Conservation (phyloP, 1,140 invertebrate species). For the Anthonomus grandis region DNA sequence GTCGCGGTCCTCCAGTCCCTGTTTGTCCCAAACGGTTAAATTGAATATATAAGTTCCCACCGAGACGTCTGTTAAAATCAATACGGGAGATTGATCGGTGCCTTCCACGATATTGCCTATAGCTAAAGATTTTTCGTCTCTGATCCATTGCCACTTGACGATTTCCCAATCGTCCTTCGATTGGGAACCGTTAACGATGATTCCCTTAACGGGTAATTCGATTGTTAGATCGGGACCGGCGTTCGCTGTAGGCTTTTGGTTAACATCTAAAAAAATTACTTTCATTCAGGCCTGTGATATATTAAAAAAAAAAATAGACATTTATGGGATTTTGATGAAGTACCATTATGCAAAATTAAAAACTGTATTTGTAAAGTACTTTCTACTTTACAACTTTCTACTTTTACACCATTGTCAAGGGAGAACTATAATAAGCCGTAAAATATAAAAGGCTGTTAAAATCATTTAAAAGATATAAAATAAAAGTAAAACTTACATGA, state of each 20-base stretch:
- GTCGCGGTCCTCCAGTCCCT: slow-evolving; percentile 76
- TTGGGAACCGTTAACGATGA: slow-evolving; percentile 79
- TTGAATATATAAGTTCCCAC: slow-evolving; percentile 85
- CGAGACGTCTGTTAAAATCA: slow-evolving; percentile 81
- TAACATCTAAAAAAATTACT: slow-evolving; percentile 65
- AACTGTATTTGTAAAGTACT: too few relatives aligned
- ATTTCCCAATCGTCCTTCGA: slow-evolving; percentile 88
- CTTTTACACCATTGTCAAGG: too few relatives aligned
- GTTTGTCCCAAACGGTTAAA: slow-evolving; percentile 84
- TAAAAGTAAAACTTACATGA: too few relatives aligned
- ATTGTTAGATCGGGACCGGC: slow-evolving; percentile 81
- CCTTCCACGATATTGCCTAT: slow-evolving; percentile 75
- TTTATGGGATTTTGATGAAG: too few relatives aligned
- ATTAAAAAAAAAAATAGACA: too few relatives aligned
- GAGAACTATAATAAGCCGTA: too few relatives aligned
- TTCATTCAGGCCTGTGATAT: too few relatives aligned
- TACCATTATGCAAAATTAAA: too few relatives aligned
- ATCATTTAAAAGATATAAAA: too few relatives aligned
- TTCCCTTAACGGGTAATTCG: slow-evolving; percentile 67
- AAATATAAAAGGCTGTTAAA: too few relatives aligned
- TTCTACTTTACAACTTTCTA: too few relatives aligned
- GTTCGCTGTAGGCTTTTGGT: slow-evolving; percentile 82
- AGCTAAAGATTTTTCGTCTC: slow-evolving; percentile 77
- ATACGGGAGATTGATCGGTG: slow-evolving; percentile 69
- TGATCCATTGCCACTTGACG: slow-evolving; percentile 79